Conservation (phyloP, 2,113 vertebrate genomes). For the Speoplatyrhinus poulsoni region DNA sequence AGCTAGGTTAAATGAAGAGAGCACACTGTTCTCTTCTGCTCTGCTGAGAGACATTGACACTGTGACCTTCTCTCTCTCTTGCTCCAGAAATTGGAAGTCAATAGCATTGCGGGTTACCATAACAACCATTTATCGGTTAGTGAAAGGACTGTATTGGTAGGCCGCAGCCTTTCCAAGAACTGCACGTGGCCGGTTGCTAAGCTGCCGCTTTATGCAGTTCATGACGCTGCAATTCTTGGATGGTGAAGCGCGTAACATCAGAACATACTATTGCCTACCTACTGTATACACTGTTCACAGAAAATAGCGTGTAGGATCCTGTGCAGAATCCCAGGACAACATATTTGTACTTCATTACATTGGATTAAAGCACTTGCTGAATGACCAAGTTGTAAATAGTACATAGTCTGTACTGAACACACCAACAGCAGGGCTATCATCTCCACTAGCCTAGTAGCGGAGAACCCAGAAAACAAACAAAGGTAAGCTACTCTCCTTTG, state of each 20-base stretch:
- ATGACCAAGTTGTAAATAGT: too few relatives aligned
- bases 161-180: not conserved
- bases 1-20: conserved; percentile 7
- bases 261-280: too few relatives aligned
- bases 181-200: not conserved
- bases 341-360: too few relatives aligned
- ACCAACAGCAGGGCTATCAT: too few relatives aligned
- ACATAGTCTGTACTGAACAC: too few relatives aligned
- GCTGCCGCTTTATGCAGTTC: not conserved
- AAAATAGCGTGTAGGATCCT: too few relatives aligned
- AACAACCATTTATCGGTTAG: conserved; percentile 15
- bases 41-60: conserved; percentile 16
- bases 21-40: conserved; percentile 4
- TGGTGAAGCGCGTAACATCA: not conserved
- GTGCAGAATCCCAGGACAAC: too few relatives aligned
- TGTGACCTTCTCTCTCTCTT: conserved; percentile 14
- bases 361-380: too few relatives aligned
- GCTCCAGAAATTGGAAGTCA: conserved; percentile 6
- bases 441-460: too few relatives aligned
- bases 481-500: too few relatives aligned
- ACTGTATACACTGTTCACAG: too few relatives aligned
- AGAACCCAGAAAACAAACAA: too few relatives aligned
- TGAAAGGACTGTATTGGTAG: not conserved
- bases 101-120: conserved; percentile 21
- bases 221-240: not conserved